Conservation (phyloP, 2,113 vertebrate genomes). For the Onychostruthus taczanowskii region DNA sequence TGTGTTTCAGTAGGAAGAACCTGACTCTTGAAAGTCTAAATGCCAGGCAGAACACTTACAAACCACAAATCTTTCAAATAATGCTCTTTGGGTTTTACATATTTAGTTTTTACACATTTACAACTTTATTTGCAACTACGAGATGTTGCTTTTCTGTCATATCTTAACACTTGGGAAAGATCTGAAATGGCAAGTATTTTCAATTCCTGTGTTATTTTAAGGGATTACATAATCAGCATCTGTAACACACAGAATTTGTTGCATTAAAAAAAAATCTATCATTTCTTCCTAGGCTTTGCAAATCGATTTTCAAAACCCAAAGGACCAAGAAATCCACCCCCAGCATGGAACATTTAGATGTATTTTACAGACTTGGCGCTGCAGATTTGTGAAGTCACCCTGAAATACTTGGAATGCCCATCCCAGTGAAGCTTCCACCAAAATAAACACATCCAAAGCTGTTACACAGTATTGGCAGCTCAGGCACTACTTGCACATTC, state of each 20-base stretch:
- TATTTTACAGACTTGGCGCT: background rate
- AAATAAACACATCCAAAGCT: background rate
- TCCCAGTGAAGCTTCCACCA: background rate
- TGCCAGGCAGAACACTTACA: background rate
- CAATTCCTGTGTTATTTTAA: background rate
- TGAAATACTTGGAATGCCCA: background rate
- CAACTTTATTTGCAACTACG: background rate
- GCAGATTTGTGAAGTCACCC: background rate
- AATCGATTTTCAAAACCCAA: slow-evolving; percentile 91
- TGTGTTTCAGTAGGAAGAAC: background rate
- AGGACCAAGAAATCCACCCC: slow-evolving; percentile 87
- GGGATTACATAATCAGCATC: background rate
- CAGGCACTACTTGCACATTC: background rate
- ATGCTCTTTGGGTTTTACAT: background rate
- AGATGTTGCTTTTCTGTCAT: background rate
- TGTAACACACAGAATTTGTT: background rate
- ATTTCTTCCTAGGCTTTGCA: slow-evolving; percentile 82
- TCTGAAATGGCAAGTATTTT: background rate
- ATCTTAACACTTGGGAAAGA: background rate
- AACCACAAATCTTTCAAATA: background rate
- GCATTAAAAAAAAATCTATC: background rate
- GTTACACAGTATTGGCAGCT: background rate
- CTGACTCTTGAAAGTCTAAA: background rate
- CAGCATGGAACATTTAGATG: slow-evolving; percentile 81
- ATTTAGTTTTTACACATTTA: background rate